Base-by-base conservation (phyloP, 1,140 invertebrate species). In the Maniola jurtina region DNA sequence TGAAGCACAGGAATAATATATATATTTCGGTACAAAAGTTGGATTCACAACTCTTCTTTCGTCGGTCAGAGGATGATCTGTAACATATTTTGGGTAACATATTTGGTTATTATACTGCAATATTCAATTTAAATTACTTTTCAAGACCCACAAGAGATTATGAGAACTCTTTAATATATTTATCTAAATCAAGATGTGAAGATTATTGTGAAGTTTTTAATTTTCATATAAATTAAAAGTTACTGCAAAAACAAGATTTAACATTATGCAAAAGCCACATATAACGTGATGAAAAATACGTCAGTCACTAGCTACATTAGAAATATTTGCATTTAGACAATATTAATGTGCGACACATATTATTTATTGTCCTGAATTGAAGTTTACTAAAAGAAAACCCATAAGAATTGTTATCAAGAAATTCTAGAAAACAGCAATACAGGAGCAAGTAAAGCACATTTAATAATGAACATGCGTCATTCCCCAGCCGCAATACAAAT, bases 401-500 rank as follows among this genome's bases (percentile, higher is more conserved):
- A 25, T 8, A 16, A n/a, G 15, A 35, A 62, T 38, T 15, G 15
- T 2, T 38, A 0, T 50, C 14, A 16, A 16, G 48, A 8, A 50
- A 10, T 59, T 61, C 35, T 45, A 64, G 61, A 73, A 81, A 77
- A 82, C 73, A 77, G 63, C 73, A 82, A 76, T 66, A 79, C 77
- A 81, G 70, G 66, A 63, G 70, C 55, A 69, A 70, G 55, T 69
- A 66, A 70, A 64, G 63, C 61, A 62, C 48, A 61, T 59, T 42
- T 69, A 72, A 75, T 62, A 74, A 83, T 77, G 65, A 65, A 70
- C 88, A 90, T 90, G 88, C 88, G 84, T 81, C 88, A 90, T 89
- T 90, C 86, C 84, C 86, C 88, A 90, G 88, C 88, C 88, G 88
- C 86, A 84, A 81, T 85, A 79, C 66, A 84, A 86, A 86, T 81